Evolutionary conservation across 2,888 invertebrate species (phyloP), one percentile per base, ranked within the genome.

Genomic region (Rhorus exstirpatorius): DNA sequence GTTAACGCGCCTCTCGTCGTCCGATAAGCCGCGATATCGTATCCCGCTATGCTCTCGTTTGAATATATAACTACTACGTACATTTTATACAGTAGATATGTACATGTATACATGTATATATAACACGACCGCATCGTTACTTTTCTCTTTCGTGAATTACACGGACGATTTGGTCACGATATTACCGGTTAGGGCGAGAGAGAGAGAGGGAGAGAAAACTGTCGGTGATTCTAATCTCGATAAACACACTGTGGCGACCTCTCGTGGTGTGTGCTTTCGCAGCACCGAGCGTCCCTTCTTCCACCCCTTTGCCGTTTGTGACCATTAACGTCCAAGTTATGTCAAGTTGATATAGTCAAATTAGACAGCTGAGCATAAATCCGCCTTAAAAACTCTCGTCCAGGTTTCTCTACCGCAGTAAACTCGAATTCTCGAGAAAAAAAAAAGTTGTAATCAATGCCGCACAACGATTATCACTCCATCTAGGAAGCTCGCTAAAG

Each of bases 241-340:
- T 76, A 84, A 87, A 81, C 44, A 82, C 71, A 58, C 68, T 85
- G 84, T 65, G 61, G 79, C 84, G 84, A 80, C 83, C 61, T 85
- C 61, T 58, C 83, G 80, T 80, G 82, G 68, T 80, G 77, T 61
- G 65, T 77, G 61, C 72, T 81, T 68, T 41, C 70, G 72, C 76
- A 75, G 51, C 14, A 14, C 26, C 31, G 24, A 24, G 10, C 14
- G 26, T 31, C 8, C 31, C 55, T 31, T 46, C 38, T 46, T 41
- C 12, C 38, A 21, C n/a, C 38, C 53, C n/a, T 53, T 35, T 7
- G n/a, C 19, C 49, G 55, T 41, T 75, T 72, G 70, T 71, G 81
- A 85, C 84, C 88, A 86, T 87, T 87, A 88, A 87, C 87, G 88
- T 85, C 87, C 87, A 86, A 85, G 86, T 88, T 87, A 87, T 87